Evolutionary conservation across 2,888 invertebrate genomes (phyloP).

Genomic region (Clepsis dumicolana): DNA sequence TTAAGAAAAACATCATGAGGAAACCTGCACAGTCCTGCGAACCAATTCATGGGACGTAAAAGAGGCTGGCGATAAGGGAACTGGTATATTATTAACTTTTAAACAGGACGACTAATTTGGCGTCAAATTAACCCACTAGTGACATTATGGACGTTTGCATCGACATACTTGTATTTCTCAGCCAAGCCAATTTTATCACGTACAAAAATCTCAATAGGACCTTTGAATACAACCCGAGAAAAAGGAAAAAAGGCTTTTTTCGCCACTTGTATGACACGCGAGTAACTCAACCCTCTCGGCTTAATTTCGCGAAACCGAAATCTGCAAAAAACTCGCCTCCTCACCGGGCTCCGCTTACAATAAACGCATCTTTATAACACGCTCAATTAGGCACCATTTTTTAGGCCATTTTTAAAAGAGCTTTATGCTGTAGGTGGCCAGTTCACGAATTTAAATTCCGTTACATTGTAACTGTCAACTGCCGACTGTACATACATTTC

Average conservation of each 20-base stretch:
- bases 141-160: too few species aligned
- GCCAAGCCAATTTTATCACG: too few species aligned
- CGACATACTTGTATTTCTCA: too few species aligned
- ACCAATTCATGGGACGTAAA: too few species aligned
- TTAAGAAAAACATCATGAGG: too few species aligned
- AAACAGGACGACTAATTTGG: too few species aligned
- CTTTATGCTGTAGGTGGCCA: conserved; percentile 53
- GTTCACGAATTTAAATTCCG: not conserved
- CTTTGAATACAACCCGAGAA: not conserved
- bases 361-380: conserved; percentile 70
- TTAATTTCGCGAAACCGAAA: conserved; percentile 61
- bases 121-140: too few species aligned
- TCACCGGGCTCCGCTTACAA: conserved; percentile 65
- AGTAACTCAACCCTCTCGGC: conserved; percentile 64
- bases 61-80: too few species aligned
- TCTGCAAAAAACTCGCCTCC: conserved; percentile 61
- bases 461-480: too few species aligned
- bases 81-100: too few species aligned
- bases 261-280: conserved; percentile 52
- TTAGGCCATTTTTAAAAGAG: conserved; percentile 59
- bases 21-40: too few species aligned
- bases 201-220: not conserved
- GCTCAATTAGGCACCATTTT: conserved; percentile 79
- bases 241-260: not conserved
- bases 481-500: too few species aligned